phyloP scores from a whole-genome alignment of 2,113 vertebrate species.

The Calidris pygmaea region DNA sequence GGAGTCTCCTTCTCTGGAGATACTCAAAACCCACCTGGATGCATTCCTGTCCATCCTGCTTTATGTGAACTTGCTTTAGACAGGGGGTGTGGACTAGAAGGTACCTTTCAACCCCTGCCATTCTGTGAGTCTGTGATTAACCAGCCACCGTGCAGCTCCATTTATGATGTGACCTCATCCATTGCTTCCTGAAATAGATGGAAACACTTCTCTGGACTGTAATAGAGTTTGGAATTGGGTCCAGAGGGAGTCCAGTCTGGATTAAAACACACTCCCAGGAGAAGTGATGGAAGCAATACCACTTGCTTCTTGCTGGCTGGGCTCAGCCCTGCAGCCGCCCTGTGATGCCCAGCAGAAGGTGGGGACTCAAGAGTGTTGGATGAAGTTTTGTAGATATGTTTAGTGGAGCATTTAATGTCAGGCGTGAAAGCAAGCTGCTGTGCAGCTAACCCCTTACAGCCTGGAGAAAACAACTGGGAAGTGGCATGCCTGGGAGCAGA shows the following conservation, averaged over 20 bases:
- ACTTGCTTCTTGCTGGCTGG: not conserved
- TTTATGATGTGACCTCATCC: fast-evolving
- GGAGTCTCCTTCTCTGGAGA: not conserved
- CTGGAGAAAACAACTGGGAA: not conserved
- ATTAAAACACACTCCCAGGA: not conserved
- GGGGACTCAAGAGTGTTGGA: fast-evolving
- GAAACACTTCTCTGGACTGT: not conserved
- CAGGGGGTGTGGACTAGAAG: not conserved
- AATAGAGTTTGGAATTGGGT: not conserved
- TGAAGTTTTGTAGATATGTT: not conserved
- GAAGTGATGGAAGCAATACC: not conserved
- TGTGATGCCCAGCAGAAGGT: not conserved
- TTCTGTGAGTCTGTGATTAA: not conserved
- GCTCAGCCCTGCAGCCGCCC: not conserved
- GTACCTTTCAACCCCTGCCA: not conserved
- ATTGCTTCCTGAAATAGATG: not conserved
- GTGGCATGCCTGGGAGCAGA: not conserved
- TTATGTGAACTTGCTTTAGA: not conserved
- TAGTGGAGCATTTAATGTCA: not conserved
- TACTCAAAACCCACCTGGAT: not conserved
- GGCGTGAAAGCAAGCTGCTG: not conserved
- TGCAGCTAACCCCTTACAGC: not conserved
- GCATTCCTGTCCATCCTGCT: not conserved
- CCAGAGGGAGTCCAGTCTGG: not conserved
- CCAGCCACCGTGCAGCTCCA: fast-evolving